These are phyloP conservation scores for Aphidius ervi DNA, from an alignment of 1,140 invertebrate species.

Conservation along the genomic window DNA sequence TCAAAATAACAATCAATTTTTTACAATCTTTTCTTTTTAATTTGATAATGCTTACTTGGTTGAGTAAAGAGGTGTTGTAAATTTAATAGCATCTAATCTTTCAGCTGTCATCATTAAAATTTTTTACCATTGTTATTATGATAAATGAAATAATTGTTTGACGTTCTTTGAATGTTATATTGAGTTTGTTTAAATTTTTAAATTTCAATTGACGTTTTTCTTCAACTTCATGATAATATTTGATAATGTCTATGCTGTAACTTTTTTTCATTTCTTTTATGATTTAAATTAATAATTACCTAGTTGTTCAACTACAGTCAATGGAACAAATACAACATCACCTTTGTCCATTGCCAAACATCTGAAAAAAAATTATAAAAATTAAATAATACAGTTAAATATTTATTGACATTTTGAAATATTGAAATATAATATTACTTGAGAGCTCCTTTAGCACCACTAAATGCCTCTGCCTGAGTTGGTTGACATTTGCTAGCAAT, in stretches of 20 bases:
- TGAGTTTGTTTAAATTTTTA: no score
- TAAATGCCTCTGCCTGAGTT: constrained; percentile 45
- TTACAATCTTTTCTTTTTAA: no score
- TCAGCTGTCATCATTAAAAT: constrained; percentile 42
- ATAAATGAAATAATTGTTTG: no score
- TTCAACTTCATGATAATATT: no score
- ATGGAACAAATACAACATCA: constrained; percentile 59
- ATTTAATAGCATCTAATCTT: constrained; percentile 38
- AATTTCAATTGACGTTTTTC: no score
- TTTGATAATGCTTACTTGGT: no score
- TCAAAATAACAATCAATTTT: no score
- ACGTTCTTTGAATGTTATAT: no score
- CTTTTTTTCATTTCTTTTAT: not conserved
- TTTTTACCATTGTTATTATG: no score
- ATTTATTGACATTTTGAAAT: not conserved
- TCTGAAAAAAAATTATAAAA: constrained; percentile 40
- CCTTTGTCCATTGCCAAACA: constrained; percentile 61
- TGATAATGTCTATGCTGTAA: no score
- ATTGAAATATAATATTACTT: constrained; percentile 43
- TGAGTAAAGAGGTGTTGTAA: constrained; percentile 44
- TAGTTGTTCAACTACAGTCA: constrained; percentile 35
- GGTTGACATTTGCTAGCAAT: constrained; percentile 44
- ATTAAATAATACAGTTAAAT: not conserved
- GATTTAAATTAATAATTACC: constrained; percentile 23
- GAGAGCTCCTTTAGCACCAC: constrained; percentile 58